Conservation (phyloP, 2,888 invertebrate species). For the Andrena minutula region DNA sequence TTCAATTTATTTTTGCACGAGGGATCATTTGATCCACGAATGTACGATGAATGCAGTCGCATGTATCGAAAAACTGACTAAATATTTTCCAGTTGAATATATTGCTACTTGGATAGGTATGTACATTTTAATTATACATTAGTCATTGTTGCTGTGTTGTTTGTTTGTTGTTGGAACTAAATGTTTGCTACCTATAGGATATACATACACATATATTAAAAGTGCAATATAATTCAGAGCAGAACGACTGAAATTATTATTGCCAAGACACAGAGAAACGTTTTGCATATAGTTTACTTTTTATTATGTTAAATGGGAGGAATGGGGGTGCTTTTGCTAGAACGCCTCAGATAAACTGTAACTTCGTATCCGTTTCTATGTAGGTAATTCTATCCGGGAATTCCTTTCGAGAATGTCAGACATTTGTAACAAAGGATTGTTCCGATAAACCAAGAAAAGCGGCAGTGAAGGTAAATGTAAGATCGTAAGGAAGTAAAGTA, state of each 20-base stretch:
- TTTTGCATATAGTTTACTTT: neutral
- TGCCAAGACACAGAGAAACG: neutral
- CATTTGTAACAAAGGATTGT: conserved; percentile 50
- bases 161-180: no score
- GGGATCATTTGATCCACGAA: no score
- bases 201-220: neutral
- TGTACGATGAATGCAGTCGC: no score
- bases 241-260: neutral
- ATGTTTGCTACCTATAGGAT: no score
- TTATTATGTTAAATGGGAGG: conserved; percentile 2
- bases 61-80: no score
- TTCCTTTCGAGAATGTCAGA: conserved; percentile 19
- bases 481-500: conserved; percentile 19
- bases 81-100: no score
- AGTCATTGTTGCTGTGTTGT: no score
- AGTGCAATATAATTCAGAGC: neutral
- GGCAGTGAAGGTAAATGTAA: conserved; percentile 75
- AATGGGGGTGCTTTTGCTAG: neutral
- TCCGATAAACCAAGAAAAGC: conserved; percentile 83
- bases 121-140: no score
- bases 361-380: neutral
- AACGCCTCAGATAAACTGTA: neutral
- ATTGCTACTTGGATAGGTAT: no score
- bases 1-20: no score
- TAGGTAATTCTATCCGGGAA: conserved; percentile 16